Conservation (phyloP, 1,140 invertebrate species). For the Hyles euphorbiae region DNA sequence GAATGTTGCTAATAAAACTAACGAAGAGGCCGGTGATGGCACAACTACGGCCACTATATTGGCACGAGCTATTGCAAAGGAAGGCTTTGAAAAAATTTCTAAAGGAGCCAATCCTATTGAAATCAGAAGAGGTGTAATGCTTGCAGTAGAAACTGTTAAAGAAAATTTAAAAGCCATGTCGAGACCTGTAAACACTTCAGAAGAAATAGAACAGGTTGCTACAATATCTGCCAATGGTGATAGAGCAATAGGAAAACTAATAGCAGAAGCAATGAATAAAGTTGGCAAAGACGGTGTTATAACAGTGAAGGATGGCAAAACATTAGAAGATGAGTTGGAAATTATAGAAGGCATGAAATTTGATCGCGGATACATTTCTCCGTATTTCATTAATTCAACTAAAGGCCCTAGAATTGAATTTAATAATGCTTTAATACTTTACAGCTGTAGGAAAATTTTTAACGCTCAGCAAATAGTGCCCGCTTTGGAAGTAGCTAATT, state of each 20-base stretch:
- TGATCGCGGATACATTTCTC: conserved; percentile 96
- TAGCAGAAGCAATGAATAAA: conserved; percentile 94
- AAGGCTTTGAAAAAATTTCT: conserved; percentile 95
- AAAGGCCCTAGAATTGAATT: conserved; percentile 95
- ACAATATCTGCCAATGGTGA: conserved; percentile 98
- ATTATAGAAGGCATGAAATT: conserved; percentile 97
- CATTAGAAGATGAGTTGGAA: conserved; percentile 91
- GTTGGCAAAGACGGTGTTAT: conserved; percentile 96
- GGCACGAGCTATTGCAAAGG: conserved; percentile 93
- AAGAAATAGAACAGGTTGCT: conserved; percentile 83
- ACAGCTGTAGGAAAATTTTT: conserved; percentile 95
- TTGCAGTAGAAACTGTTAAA: conserved; percentile 90
- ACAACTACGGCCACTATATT: conserved; percentile 82
- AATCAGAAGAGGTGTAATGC: conserved; percentile 90
- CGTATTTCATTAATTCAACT: conserved; percentile 94
- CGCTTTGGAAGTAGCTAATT: conserved; percentile 92
- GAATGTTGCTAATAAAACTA: conserved; percentile 96
- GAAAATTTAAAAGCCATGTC: conserved; percentile 87
- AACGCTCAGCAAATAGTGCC: conserved; percentile 92
- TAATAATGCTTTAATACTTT: conserved; percentile 89
- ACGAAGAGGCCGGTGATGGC: conserved; percentile 89
- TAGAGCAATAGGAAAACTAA: conserved; percentile 86
- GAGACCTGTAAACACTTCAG: conserved; percentile 57
- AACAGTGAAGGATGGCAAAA: conserved; percentile 97
- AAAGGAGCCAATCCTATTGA: conserved; percentile 96